These are phyloP conservation scores for Leptura quadrifasciata DNA, from an alignment of 2,888 invertebrate genomes.

Conservation along the genomic window DNA sequence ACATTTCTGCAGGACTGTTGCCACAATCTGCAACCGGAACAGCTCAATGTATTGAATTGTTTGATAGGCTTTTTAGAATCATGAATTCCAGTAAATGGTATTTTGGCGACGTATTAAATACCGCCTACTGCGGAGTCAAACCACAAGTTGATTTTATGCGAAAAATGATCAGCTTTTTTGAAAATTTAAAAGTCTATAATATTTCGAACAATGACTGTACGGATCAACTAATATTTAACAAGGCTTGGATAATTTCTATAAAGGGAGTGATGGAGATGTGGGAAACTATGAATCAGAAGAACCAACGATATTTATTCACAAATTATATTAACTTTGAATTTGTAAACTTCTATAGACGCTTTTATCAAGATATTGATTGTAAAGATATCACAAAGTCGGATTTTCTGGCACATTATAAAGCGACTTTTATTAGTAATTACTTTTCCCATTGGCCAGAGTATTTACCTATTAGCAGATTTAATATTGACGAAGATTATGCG, in stretches of 20 bases:
- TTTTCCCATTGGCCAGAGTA: not conserved
- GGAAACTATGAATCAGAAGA: constrained; percentile 25
- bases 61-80: constrained; percentile 33
- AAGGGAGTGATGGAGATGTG: constrained; percentile 38
- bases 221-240: constrained; percentile 34
- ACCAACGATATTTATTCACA: constrained; percentile 25
- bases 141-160: constrained; percentile 19
- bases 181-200: constrained; percentile 30
- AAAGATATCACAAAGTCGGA: not conserved
- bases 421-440: not conserved
- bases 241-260: constrained; percentile 38
- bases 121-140: constrained; percentile 34
- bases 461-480: not conserved
- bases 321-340: constrained; percentile 26
- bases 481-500: not conserved
- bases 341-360: constrained; percentile 25
- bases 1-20: constrained; percentile 19
- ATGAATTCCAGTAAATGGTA: too few relatives aligned
- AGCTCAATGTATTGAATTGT: constrained; percentile 28
- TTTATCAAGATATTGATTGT: not conserved
- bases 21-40: constrained; percentile 31
- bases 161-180: constrained; percentile 16
- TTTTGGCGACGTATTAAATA: constrained; percentile 10
- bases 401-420: not conserved
- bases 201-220: constrained; percentile 25